Percentiles rank a stretch among this genome's conserved stretches.
phyloP scores from a whole-genome alignment of 1,140 invertebrate species.

The Temnothorax nylanderi region DNA sequence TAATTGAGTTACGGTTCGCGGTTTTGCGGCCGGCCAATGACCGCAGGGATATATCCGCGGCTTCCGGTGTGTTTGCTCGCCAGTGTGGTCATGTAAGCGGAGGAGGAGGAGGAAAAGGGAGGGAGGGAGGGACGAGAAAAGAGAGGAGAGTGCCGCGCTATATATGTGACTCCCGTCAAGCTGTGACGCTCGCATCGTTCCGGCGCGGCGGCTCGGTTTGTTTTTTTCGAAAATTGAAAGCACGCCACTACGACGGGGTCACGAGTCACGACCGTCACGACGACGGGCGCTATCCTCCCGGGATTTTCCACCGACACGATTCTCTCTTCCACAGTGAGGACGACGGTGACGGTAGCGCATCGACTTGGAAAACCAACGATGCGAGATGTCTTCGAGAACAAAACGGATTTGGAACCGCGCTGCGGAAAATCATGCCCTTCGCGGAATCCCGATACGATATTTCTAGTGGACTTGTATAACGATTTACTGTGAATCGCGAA shows the following conservation, averaged over 20 bases:
- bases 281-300: neutral
- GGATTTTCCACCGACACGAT: slow-evolving; percentile 31
- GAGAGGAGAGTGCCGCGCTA: neutral
- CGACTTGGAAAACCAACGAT: slow-evolving; percentile 46
- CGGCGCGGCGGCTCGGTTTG: neutral
- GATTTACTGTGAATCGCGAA: neutral
- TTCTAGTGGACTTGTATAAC: slow-evolving; percentile 11
- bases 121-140: neutral
- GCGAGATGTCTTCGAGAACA: slow-evolving; percentile 41
- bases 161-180: slow-evolving; percentile 3
- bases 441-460: slow-evolving; percentile 2
- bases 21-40: slow-evolving; percentile 75
- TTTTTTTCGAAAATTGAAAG: slow-evolving; percentile 37
- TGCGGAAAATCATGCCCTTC: slow-evolving; percentile 24
- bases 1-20: slow-evolving; percentile 83
- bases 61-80: slow-evolving; percentile 68
- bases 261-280: neutral
- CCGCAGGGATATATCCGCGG: slow-evolving; percentile 78
- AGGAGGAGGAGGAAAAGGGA: neutral
- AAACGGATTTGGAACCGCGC: slow-evolving; percentile 16
- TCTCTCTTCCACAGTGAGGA: neutral
- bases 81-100: slow-evolving; percentile 37
- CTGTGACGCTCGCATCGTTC: neutral
- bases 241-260: neutral
- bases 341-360: slow-evolving; percentile 1